Evolutionary conservation across 2,888 invertebrate genomes (phyloP).

Genomic region (Mamestra brassicae): DNA sequence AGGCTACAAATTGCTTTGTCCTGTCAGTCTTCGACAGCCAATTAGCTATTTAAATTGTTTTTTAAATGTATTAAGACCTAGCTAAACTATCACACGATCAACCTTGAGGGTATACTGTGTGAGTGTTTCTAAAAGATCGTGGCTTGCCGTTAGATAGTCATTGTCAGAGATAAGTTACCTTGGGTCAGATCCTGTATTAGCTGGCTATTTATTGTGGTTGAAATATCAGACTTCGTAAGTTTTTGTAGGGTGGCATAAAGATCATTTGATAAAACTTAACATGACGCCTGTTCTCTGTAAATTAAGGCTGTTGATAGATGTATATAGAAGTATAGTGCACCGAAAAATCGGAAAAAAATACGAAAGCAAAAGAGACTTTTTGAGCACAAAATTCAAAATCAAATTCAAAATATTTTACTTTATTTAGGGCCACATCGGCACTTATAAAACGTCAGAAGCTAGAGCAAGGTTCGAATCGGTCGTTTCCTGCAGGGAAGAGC

Average conservation of each 20-base stretch:
- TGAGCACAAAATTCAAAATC: no score
- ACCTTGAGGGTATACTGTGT: conserved; percentile 29
- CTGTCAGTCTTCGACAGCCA: background rate
- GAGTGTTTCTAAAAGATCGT: conserved; percentile 37
- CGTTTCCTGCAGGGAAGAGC: no score
- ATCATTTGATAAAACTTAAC: background rate
- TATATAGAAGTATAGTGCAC: no score
- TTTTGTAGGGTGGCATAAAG: background rate
- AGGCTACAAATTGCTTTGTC: background rate
- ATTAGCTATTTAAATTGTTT: background rate
- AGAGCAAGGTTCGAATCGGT: no score
- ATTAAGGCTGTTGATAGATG: no score
- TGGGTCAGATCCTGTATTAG: conserved; percentile 27
- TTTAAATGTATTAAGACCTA: background rate
- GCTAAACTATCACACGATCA: background rate
- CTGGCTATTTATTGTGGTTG: background rate
- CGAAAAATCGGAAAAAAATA: no score
- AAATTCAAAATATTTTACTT: no score
- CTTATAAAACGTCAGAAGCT: no score
- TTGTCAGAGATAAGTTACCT: conserved; percentile 33
- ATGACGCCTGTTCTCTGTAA: background rate
- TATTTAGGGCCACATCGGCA: no score
- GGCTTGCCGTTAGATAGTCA: conserved; percentile 21
- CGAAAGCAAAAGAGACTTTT: no score
- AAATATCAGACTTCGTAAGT: background rate